These are phyloP conservation scores for Heteropelma amictum DNA, from an alignment of 2,888 invertebrate genomes.

Conservation along the genomic window DNA sequence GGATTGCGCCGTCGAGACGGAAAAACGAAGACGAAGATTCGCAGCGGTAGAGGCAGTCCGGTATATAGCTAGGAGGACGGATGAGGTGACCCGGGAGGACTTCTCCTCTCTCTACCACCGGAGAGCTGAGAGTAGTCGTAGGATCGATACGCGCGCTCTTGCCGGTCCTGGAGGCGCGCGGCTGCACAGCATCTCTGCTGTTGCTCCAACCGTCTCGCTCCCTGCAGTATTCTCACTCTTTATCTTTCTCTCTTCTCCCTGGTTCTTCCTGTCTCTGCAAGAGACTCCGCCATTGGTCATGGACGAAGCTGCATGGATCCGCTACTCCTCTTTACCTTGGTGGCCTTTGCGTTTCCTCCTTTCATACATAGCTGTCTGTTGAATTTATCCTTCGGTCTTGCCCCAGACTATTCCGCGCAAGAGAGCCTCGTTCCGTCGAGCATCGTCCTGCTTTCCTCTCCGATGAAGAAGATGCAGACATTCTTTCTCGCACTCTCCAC, in stretches of 20 bases:
- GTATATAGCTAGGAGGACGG: slow-evolving; percentile 63
- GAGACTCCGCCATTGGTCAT: slow-evolving; percentile 76
- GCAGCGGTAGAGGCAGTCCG: slow-evolving; percentile 40
- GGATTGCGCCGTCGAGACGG: slow-evolving; percentile 51
- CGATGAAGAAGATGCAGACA: slow-evolving; percentile 25
- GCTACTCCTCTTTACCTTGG: slow-evolving; percentile 66
- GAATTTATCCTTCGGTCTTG: slow-evolving; percentile 27
- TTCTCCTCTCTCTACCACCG: slow-evolving; percentile 49
- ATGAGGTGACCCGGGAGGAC: slow-evolving; percentile 72
- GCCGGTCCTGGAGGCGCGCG: slow-evolving; percentile 53
- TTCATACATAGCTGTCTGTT: slow-evolving; percentile 22
- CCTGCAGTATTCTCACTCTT: slow-evolving; percentile 13
- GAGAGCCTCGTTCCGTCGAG: slow-evolving; percentile 42
- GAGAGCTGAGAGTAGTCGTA: slow-evolving; percentile 51
- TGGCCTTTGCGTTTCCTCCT: slow-evolving; percentile 41
- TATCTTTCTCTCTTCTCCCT: not conserved
- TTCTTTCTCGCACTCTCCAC: slow-evolving; percentile 34
- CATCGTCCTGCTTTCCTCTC: slow-evolving; percentile 7
- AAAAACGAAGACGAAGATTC: slow-evolving; percentile 67
- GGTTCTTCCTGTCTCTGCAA: slow-evolving; percentile 68
- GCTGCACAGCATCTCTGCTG: slow-evolving; percentile 35
- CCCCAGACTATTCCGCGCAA: slow-evolving; percentile 43
- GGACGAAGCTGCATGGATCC: slow-evolving; percentile 72
- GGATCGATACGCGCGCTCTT: slow-evolving; percentile 52
- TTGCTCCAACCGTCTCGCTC: too few relatives aligned